Evolutionary conservation across 2,797 vertebrate species (phyloP), one percentile per base, ranked within the genome.

Genomic region (Artibeus jamaicensis): DNA sequence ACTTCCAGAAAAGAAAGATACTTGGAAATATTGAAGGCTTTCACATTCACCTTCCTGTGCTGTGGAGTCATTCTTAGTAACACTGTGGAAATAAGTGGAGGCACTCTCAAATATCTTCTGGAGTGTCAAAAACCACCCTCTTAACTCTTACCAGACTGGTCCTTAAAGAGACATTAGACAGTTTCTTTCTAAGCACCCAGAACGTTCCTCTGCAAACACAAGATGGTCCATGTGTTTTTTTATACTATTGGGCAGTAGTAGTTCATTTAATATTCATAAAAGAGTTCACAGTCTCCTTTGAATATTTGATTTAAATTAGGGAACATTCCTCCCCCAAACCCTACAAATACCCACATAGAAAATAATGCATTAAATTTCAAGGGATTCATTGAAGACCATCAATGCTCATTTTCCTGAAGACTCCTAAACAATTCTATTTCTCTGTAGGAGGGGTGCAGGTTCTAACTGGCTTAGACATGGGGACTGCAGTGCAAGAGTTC

Each of bases 1-100:
- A 95, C 39, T 93, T 81, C 34, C 39, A 94, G 53, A 91, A 86
- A 86, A 70, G 53, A 92, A 92, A 89, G 65, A 81, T 48, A 62
- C 22, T 83, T 86, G 84, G 26, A 65, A 65, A 42, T 70, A 62
- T 9, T 94, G 84, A 91, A 86, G 44, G 6, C 26, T 91, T 96
- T 89, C 59, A 71, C 50, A 78, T 79, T 93, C 71, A 87, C 74
- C 59, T 93, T 92, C 55, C n/a, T 89, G 65, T 97, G 53, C 34
- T 15, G 1, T 65, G 26, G 26, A 95, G 81, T 59, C 57, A 77
- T 92, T 92, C 90, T 87, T 87, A 92, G 82, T 92, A 96, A 77
- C 1, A 5, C 34, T 68, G 88, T 84, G 87, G 76, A 68, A 92
- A 95, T 65, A 94, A 93, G 78, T 82, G 91, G 32, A 84, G 53